Base-by-base conservation (phyloP, 2,113 vertebrate species). In the Isurus oxyrinchus region DNA sequence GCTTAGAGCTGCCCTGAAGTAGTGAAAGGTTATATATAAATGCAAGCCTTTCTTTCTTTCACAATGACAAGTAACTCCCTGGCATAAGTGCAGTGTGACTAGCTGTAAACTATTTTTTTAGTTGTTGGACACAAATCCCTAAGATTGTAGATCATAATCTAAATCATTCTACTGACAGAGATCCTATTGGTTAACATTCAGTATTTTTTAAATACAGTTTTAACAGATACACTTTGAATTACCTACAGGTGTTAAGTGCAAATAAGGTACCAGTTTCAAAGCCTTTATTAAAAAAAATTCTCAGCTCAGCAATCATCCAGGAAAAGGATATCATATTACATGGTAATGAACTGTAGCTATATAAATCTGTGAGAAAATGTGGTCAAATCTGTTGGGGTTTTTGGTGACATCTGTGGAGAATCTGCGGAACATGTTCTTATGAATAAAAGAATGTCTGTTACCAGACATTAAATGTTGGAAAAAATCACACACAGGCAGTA, bases 311-410 rank as follows among this genome's bases (percentile, higher is more conserved):
- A 69, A 53, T 69, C 19, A 69, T 31, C 66, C 25, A 66, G 66
- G 94, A 95, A 63, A 95, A 31, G 66, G 44, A 95, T 53, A 95
- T 95, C 11, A 72, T 44, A 53, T 95, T 13, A 69, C 90, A n/a
- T 63, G 31, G 14, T 8, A n/a, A 40, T 61, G 59, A 61, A 19
- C 35, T n/a, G 90, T 63, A 59, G 59, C 35, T 40, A 63, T 61
- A 94, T 19, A 94, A 94, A 94, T 94, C 57, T 63, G 59, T 94
- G 90, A 57, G 90, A 94, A 94, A 61, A 61, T 94, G 59, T 61
- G 59, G 90, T 63, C 59, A 94, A n/a, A 94, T 94, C 57, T 63
- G 57, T 94, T 59, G 90, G 59, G 90, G 35, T 7, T 94, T 61
- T 94, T 63, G 57, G 31, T 63, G 57, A 63, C 57, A 94, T 94